Evolutionary conservation across 2,113 vertebrate species (phyloP).

Genomic region (Pituophis catenifer): DNA sequence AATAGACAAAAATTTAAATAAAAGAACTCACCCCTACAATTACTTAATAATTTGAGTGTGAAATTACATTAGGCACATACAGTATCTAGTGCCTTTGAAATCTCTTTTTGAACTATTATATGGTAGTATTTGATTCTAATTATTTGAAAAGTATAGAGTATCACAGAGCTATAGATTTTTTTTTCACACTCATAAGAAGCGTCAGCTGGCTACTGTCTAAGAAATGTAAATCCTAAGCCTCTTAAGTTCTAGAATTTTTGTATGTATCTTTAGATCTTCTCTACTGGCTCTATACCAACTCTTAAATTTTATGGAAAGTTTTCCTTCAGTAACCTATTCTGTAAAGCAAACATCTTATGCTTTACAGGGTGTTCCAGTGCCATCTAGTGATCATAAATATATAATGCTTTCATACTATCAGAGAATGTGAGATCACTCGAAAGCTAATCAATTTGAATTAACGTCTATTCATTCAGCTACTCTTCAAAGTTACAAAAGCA

Average conservation of each 20-base stretch:
- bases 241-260: background rate
- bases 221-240: background rate
- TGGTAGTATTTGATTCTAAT: background rate
- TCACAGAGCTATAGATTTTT: background rate
- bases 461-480: background rate
- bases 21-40: background rate
- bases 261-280: background rate
- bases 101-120: background rate
- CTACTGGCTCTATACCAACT: background rate
- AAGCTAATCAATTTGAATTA: background rate
- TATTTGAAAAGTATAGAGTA: background rate
- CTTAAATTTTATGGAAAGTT: background rate
- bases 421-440: background rate
- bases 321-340: background rate
- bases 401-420: background rate
- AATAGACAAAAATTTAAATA: background rate
- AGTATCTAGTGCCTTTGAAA: background rate
- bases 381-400: conserved; percentile 2
- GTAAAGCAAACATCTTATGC: background rate
- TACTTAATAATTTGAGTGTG: background rate
- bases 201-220: background rate
- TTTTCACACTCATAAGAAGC: background rate
- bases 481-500: background rate
- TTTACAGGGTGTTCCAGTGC: background rate
- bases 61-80: background rate